Evolutionary conservation across 1,140 invertebrate genomes (phyloP), one percentile per base, ranked within the genome.

Genomic region (Bathynomus jamesi): DNA sequence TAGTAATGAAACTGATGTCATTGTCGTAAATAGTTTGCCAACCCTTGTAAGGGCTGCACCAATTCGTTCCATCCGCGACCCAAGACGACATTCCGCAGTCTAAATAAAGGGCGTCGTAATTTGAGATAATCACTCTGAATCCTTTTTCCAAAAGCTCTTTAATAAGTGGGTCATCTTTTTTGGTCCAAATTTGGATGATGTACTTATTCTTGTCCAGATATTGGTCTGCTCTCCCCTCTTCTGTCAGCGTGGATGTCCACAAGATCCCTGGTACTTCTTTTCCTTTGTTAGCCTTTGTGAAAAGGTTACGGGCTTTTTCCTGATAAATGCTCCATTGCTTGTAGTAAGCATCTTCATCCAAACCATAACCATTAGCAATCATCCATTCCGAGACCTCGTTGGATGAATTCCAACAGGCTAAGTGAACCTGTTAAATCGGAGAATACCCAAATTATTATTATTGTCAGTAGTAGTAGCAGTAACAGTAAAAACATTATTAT

Each of bases 21-120:
- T 93, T 94, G 2, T 89, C 85, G 78, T 94, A 95, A 13, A 93
- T 86, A 77, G 88, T 89, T 81, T 94, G 91, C 92, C 92, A 95
- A 5, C 72, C 70, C 11, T 32, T 75, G 63, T 75, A 75, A 8
- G 73, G 73, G 29, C 62, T 67, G 40, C 78, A 78, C 66, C 78
- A 78, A 61, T 78, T 78, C 29, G 67, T 74, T 2, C 74, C 76
- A 13, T 74, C 76, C 13, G 90, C 89, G 7, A 90, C 82, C 91
- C 91, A 93, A 60, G 86, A 88, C 0, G 90, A 90, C 79, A 84
- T 92, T 40, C 91, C 91, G 79, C 92, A 94, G 79, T 94, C 92
- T 4, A 94, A 85, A 79, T 93, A 93, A 2, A 92, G 81, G 0
- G 89, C 89, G 80, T 94, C 91, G 78, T 93, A 91, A 80, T 94